A percentile compares a stretch with the other conserved stretches of the same genome.
Evolutionary conservation across 2,888 invertebrate species (phyloP).

Genomic region (Erebia epiphron): DNA sequence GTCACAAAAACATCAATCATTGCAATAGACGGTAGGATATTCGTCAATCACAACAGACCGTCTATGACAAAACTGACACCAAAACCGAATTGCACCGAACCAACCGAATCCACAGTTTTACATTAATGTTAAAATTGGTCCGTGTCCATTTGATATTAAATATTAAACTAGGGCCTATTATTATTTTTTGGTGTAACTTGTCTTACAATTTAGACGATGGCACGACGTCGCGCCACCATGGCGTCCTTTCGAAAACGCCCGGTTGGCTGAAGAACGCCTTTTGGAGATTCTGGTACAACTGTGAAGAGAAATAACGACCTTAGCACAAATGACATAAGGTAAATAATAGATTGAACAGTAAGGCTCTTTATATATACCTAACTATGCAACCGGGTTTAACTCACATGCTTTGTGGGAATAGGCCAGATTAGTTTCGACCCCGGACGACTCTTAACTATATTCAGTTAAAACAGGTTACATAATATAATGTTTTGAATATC

Average conservation of each 20-base stretch:
- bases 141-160: slow-evolving; percentile 6
- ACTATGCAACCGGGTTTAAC: no score
- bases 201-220: slow-evolving; percentile 64
- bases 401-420: no score
- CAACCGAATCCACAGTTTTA: background rate
- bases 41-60: no score
- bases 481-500: no score
- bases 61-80: no score
- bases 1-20: no score
- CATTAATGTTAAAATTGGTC: background rate
- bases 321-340: background rate
- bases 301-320: slow-evolving; percentile 37
- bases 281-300: slow-evolving; percentile 90
- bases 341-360: background rate
- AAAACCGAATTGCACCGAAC: no score
- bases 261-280: slow-evolving; percentile 87
- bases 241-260: slow-evolving; percentile 86
- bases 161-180: slow-evolving; percentile 5
- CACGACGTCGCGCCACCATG: slow-evolving; percentile 86
- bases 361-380: no score
- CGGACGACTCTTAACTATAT: no score
- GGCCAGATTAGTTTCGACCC: no score
- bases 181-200: background rate
- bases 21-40: no score
- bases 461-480: no score